Conservation (phyloP, 2,888 invertebrate species). For the Mythimna lalbum region DNA sequence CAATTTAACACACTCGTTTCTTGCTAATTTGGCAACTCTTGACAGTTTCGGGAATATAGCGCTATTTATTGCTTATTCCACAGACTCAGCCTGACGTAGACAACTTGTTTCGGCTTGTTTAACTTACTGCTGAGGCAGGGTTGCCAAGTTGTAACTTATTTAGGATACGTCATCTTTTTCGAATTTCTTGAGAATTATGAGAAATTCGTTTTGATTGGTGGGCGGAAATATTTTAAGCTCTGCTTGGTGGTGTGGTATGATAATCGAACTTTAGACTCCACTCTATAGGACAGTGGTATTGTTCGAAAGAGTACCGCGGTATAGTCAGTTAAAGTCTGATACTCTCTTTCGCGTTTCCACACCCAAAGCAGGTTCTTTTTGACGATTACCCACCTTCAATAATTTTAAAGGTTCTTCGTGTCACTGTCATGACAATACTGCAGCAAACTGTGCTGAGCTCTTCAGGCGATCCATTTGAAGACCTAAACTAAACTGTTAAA, state of each 20-base stretch:
- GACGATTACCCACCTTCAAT: no score
- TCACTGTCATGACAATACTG: neutral
- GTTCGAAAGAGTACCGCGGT: no score
- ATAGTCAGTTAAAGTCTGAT: no score
- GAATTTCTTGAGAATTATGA: neutral
- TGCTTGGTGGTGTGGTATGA: neutral
- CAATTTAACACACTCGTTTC: conserved; percentile 8
- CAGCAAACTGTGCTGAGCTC: neutral
- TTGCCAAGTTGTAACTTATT: conserved; percentile 15
- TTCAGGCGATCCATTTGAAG: no score
- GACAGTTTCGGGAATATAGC: conserved; percentile 22
- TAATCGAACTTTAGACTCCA: neutral
- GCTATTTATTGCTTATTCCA: conserved; percentile 30
- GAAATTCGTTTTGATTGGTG: neutral
- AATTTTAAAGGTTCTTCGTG: neutral
- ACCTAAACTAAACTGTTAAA: no score
- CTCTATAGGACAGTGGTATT: no score
- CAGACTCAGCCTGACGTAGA: conserved; percentile 13
- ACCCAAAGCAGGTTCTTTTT: no score
- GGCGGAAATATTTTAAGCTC: no score
- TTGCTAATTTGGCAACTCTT: conserved; percentile 28
- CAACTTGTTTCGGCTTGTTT: conserved; percentile 36
- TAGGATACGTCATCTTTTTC: neutral
- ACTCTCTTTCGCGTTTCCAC: no score
- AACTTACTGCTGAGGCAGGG: conserved; percentile 18